Conservation (phyloP, 2,113 vertebrate species). For the Scortum barcoo region DNA sequence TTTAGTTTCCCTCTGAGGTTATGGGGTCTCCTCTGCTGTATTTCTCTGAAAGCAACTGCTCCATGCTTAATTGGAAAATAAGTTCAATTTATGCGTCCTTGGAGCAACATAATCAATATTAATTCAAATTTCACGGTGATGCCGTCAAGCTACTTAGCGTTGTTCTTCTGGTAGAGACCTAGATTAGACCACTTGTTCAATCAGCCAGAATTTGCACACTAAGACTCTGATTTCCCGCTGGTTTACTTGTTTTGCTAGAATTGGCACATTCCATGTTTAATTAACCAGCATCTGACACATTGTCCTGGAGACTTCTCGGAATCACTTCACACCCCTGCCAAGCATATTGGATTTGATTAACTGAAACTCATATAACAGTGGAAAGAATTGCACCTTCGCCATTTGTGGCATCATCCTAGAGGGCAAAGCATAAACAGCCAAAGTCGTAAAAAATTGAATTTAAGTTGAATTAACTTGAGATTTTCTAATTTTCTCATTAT, state of each 20-base stretch:
- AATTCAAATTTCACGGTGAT: constrained; percentile 80
- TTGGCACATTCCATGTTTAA: constrained; percentile 67
- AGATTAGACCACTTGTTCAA: constrained; percentile 75
- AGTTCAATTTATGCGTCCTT: constrained; percentile 77
- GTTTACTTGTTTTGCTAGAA: constrained; percentile 64
- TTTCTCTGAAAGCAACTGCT: constrained; percentile 61
- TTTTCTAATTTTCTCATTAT: constrained; percentile 29
- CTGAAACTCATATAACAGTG: neutral
- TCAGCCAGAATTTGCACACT: constrained; percentile 63
- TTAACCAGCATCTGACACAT: constrained; percentile 60
- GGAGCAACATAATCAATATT: constrained; percentile 80
- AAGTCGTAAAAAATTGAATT: neutral
- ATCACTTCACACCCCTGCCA: constrained; percentile 11
- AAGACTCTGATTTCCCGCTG: constrained; percentile 57
- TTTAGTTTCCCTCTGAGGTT: constrained; percentile 61
- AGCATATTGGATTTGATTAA: constrained; percentile 35
- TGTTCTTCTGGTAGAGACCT: constrained; percentile 63
- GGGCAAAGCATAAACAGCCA: neutral
- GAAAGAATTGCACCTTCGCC: neutral
- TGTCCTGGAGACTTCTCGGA: constrained; percentile 40
- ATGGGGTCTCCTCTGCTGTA: constrained; percentile 40
- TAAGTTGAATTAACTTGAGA: neutral
- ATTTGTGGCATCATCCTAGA: neutral
- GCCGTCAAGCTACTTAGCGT: constrained; percentile 61
- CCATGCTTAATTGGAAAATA: constrained; percentile 77